Base-by-base conservation (phyloP, 2,888 invertebrate species). In the Cheilosia grossa region DNA sequence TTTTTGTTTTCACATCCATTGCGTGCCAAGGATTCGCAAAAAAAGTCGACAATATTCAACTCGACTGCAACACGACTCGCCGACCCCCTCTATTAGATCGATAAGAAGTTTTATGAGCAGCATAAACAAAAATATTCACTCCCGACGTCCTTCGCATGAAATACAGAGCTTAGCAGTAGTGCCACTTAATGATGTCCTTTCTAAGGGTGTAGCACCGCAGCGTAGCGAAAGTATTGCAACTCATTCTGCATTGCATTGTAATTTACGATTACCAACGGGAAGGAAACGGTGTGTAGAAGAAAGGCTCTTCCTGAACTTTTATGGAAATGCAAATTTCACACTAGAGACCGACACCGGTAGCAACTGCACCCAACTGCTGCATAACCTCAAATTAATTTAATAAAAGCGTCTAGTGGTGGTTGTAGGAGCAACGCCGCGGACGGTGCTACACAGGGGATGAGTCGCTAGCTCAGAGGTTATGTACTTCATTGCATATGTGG, bases 311-410 rank as follows among this genome's bases (percentile, higher is more conserved):
- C 83, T 61, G 5, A 17, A 54, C 17, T 49, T 10, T 33, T 49
- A 17, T 47, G 63, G 47, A 85, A 80, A 85, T 85, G 83, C 83
- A 85, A 85, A 85, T 85, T 85, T 75, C 75, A 75, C 83, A 80
- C 83, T 51, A 80, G 83, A 80, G 74, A 85, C 70, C 83, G 37
- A 56, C 44, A 72, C 72, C 70, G 53, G 66, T 37, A 37, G 13
- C 37, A 37, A 59, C 80, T 59, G 66, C 80, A 66, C 80, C 80
- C 80, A 83, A 64, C 74, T 66, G 80, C 47, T 80, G 80, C 74
- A 85, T 80, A 85, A 80, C 83, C 83, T 85, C 70, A 85, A 85
- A 80, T 85, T 85, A 85, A 85, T 74, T 85, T 85, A 85, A 85
- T 80, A 85, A 85, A 82, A 80, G 75, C 80, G 80, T 66, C 70